These are phyloP conservation scores for Heterohyrax brucei DNA, from an alignment of 2,797 vertebrate species.

Conservation along the genomic window DNA sequence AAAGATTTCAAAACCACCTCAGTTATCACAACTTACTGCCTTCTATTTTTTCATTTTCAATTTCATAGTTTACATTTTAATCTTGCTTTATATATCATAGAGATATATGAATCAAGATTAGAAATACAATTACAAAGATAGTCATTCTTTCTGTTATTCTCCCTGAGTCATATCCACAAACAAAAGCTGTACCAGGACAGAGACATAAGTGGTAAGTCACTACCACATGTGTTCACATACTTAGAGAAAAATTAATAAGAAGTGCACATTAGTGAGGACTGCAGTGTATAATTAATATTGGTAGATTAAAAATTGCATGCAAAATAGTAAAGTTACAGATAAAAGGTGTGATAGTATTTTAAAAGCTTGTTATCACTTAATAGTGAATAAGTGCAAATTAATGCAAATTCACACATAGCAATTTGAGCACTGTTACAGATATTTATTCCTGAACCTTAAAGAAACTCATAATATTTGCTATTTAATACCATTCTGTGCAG, in stretches of 20 bases:
- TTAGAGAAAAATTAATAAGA: not conserved
- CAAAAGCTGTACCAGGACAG: not conserved
- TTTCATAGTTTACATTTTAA: not conserved
- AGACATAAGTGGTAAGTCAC: not conserved
- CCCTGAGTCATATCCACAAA: not conserved
- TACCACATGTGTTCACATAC: not conserved
- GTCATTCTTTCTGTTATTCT: conserved; percentile 29
- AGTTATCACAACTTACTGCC: not conserved
- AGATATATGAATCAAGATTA: conserved; percentile 25
- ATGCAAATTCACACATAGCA: not conserved
- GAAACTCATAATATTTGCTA: not conserved
- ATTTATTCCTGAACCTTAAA: not conserved
- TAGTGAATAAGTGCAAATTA: not conserved
- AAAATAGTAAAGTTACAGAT: conserved; percentile 1
- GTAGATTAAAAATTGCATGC: not conserved
- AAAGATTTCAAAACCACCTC: not conserved
- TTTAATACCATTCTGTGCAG: not conserved
- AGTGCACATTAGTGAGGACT: not conserved
- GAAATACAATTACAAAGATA: conserved; percentile 63
- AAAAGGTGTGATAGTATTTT: not conserved
- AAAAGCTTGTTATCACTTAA: not conserved
- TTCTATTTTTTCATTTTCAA: not conserved
- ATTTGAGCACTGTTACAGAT: not conserved
- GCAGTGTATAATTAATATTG: not conserved
- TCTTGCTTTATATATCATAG: not conserved